Percentiles rank a stretch among this genome's conserved stretches.
Evolutionary conservation across 2,113 vertebrate species (phyloP).

Genomic region (Coptodon rendalli): DNA sequence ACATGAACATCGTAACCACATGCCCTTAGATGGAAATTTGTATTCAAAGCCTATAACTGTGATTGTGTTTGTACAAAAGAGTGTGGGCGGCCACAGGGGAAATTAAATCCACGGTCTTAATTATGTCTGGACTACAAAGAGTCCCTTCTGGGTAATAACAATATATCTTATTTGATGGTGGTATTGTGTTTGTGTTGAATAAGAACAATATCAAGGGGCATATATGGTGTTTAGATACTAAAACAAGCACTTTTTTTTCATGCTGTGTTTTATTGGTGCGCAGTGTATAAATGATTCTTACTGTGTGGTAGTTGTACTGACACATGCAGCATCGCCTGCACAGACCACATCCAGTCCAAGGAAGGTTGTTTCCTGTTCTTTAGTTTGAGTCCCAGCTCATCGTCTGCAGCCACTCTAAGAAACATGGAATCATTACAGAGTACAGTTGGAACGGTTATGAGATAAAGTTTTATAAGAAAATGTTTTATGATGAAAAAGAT

Average conservation of each 20-base stretch:
- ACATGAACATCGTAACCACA: not conserved
- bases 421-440: not conserved
- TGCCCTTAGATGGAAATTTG: conserved; percentile 2
- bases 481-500: not conserved
- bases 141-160: conserved; percentile 19
- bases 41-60: conserved; percentile 2
- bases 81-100: conserved; percentile 1
- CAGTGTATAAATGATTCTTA: conserved; percentile 6
- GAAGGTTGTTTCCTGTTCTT: not conserved
- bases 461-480: not conserved
- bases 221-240: conserved; percentile 11
- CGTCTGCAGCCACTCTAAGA: not conserved
- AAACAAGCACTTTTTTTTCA: not conserved
- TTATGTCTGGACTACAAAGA: not conserved
- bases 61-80: conserved; percentile 34
- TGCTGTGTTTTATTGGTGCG: conserved; percentile 19
- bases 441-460: not conserved
- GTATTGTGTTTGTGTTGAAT: conserved; percentile 25
- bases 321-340: not conserved
- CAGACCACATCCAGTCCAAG: not conserved
- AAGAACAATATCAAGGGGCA: conserved; percentile 10
- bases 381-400: not conserved
- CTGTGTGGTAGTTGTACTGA: conserved; percentile 10
- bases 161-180: not conserved
- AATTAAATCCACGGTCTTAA: not conserved